Evolutionary conservation across 37 sponge, comb jelly and placozoan genomes (phyloP), one percentile per base, ranked within the genome.

Genomic region (Eunapius fragilis): DNA sequence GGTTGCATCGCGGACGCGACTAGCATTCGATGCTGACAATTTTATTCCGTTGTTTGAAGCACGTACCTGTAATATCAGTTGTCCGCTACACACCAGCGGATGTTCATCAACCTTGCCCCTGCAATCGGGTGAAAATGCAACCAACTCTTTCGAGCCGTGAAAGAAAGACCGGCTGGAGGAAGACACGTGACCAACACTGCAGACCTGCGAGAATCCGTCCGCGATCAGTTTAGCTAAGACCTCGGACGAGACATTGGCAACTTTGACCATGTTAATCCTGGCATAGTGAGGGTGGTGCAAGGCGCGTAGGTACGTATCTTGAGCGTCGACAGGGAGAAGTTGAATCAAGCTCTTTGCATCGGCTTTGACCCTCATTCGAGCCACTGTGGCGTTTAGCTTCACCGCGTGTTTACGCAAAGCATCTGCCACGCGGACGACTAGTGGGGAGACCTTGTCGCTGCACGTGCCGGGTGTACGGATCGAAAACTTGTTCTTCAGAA

Each of bases 371-470:
- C 91, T 73, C 86, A 85, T 87, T 32, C 92, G 58, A 31, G 96
- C 91, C 24, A 95, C 30, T 25, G 96, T 48, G 19, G 90, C 89
- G 48, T 81, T 82, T 50, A 95, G 72, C 79, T 92, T 95, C 22
- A 87, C 75, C 67, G 77, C 73, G 83, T 90, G 85, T 23, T 72
- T 37, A 73, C 85, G 84, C 36, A 95, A 75, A 2, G 91, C 86
- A 36, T 87, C 68, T 2, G 82, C 87, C 22, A 90, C 76, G 35
- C 25, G 58, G 19, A 70, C 7, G 24, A 93, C 80, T 3, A 36
- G 4, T 0, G 49, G 26, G 26, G 91, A 75, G 23, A 93, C 25
- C 4, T 49, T 70, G 27, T 85, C 81, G 22, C 35, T 14, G 69
- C 41, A 27, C 2, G 49, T 68, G 38, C 30, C 28, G 13, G 37